Conservation (phyloP, 2,113 vertebrate species). For the Ploceus nigricollis region DNA sequence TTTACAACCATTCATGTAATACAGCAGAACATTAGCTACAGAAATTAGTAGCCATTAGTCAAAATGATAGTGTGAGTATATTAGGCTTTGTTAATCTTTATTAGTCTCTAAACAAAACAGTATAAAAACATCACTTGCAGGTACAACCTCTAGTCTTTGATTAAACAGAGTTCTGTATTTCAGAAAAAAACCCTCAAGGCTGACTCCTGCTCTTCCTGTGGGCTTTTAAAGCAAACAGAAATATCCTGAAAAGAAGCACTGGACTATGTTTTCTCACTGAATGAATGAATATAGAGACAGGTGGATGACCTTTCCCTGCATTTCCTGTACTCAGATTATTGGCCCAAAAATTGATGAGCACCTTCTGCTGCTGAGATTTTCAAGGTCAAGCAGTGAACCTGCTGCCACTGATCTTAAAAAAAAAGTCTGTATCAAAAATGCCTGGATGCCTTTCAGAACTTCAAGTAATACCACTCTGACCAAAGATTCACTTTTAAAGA, state of each 20-base stretch:
- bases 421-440: not conserved
- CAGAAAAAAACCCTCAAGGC: not conserved
- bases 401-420: not conserved
- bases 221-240: not conserved
- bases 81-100: not conserved
- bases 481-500: not conserved
- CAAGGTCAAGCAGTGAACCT: not conserved
- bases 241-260: not conserved
- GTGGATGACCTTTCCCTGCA: not conserved
- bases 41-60: not conserved
- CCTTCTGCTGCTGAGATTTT: not conserved
- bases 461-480: not conserved
- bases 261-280: not conserved
- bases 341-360: not conserved
- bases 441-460: not conserved
- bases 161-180: not conserved
- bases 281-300: not conserved
- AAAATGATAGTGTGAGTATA: not conserved
- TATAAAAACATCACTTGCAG: not conserved
- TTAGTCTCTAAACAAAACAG: not conserved
- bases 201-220: not conserved
- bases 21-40: not conserved
- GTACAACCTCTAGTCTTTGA: not conserved
- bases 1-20: not conserved
- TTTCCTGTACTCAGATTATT: not conserved